Evolutionary conservation across 2,797 vertebrate species (phyloP), one percentile per base, ranked within the genome.

Genomic region (Characodon lateralis): DNA sequence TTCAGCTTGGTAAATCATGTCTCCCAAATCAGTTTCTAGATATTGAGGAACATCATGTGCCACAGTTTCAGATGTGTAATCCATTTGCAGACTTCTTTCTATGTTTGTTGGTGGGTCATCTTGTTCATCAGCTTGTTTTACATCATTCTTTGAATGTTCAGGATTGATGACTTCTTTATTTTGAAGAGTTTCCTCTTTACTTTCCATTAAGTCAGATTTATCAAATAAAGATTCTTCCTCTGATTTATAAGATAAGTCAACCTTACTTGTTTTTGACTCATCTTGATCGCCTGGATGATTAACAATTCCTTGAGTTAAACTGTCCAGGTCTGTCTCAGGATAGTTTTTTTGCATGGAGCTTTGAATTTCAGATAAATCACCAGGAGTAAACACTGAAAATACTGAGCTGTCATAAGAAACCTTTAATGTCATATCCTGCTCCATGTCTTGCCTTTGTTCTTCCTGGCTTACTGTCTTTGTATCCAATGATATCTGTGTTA

Each of bases 161-260:
- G 43, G 0, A 68, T 22, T 4, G 12, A 12, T 2, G 0, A 46
- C 72, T 39, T 68, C 70, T 39, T 72, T 56, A 56, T 0, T 16
- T 6, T 6, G 13, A 61, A 14, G 1, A 72, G 43, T 58, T 22
- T 76, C 55, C 74, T 87, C 85, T 84, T 69, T n/a, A 46, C 41
- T 46, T 69, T 69, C 41, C 41, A 43, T 39, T 24, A 43, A 24
- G 24, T 69, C 43, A 69, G 9, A 72, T 59, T 51, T 5, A 69
- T 24, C 59, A 20, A 51, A 35, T 41, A n/a, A 24, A n/a, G 28
- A 14, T 35, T 58, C n/a, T 51, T 53, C 26, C 2, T n/a, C 9
- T 28, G 5, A 18, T 63, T 77, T 24, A 65, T 53, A 16, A 26
- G 20, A n/a, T 39, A 58, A 3, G 41, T 68, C 22, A 31, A 71